Evolutionary conservation across 2,888 invertebrate genomes (phyloP), one percentile per base, ranked within the genome.

Genomic region (Reticulitermes lucifugus): DNA sequence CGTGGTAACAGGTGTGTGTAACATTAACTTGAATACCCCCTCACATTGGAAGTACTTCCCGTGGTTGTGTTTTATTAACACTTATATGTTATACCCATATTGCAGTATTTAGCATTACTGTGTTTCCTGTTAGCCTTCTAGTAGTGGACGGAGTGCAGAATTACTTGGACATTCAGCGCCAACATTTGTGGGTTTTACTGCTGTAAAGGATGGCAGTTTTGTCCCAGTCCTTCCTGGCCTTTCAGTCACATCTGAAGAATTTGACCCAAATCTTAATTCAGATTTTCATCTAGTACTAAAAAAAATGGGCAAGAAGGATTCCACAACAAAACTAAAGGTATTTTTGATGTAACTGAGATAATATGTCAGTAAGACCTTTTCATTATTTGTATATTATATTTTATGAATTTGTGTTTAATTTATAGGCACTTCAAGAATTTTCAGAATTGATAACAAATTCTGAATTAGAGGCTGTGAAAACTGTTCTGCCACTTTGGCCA

Each of bases 291-390:
- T 98, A 80, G 94, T 96, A 80, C 91, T 98, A 85, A 96, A 97
- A 88, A 98, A 98, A 91, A 94, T 98, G 90, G 94, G 94, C 84
- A 98, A 98, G 90, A 98, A 97, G 90, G 98, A 98, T 92, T 94
- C 96, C 0, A 95, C 96, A 4, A 98, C 98, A 7, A 98, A 97
- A 91, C 93, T 95, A 65, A 98, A 98, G 93, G 98, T 65, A 65
- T 65, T 65, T 65, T n/a, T 65, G 1, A 65, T 25, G 65, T 65
- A 10, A 10, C 7, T n/a, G n/a, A n/a, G n/a, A 6, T 25, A 12
- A 65, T n/a, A 25, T 10, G 12, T 25, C 12, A 25, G 9, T 65
- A 25, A 65, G n/a, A 25, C 12, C 9, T 7, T 25, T 65, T 25
- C 65, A 65, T 6, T 25, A 6, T 65, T 65, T 65, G 2, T 25